Evolutionary conservation across 2,888 invertebrate species (phyloP).

Genomic region (Camptogramma bilineatum): DNA sequence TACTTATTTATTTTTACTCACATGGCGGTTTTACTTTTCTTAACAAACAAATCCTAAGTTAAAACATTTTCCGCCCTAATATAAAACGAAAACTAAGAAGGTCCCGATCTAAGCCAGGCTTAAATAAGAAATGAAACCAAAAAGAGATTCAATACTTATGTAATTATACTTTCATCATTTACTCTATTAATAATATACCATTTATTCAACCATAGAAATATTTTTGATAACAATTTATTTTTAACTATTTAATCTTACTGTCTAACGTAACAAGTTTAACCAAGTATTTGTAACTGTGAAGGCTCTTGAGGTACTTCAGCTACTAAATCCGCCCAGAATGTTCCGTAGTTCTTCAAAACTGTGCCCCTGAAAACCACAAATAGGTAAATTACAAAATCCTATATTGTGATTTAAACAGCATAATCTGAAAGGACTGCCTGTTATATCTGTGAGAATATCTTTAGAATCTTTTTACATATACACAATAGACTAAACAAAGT

Average conservation of each 20-base stretch:
- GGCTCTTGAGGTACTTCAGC: constrained; percentile 82
- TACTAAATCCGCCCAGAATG: constrained; percentile 90
- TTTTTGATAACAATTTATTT: background rate
- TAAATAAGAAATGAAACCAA: no score
- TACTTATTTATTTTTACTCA: constrained; percentile 54
- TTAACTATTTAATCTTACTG: background rate
- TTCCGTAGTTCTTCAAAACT: constrained; percentile 90
- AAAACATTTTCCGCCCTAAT: no score
- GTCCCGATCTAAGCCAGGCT: no score
- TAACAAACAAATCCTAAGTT: background rate
- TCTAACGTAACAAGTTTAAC: constrained; percentile 49
- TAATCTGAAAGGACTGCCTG: no score
- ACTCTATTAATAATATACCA: background rate
- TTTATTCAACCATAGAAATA: background rate
- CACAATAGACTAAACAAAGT: background rate
- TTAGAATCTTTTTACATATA: background rate
- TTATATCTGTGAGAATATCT: background rate
- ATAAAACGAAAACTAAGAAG: no score
- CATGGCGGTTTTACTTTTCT: constrained; percentile 28
- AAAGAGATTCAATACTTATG: no score
- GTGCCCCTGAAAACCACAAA: constrained; percentile 87
- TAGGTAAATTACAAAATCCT: background rate
- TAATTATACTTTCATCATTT: background rate
- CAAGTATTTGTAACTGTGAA: constrained; percentile 67
- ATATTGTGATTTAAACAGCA: no score